Evolutionary conservation across 2,113 vertebrate genomes (phyloP), one percentile per base, ranked within the genome.

Genomic region (Bambusicola thoracicus): DNA sequence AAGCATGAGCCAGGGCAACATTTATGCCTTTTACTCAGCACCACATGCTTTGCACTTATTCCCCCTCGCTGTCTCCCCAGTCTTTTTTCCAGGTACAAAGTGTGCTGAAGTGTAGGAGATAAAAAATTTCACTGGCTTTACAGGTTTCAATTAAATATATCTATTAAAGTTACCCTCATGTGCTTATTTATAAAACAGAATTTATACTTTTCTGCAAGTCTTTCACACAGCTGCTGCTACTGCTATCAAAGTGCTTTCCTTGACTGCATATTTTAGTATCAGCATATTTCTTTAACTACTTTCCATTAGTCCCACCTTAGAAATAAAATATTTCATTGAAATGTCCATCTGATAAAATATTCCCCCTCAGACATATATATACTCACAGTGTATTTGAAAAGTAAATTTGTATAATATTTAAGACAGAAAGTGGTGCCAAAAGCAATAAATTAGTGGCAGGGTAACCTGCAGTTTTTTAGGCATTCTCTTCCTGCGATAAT

Each of bases 291-390:
- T 95, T 96, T 90, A 94, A 84, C 93, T 95, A 92, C 53, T 95
- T 97, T 96, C 81, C 68, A 73, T 93, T 96, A 3, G 11, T 93
- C 73, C 69, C 69, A 78, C 70, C 61, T 97, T 94, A 95, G 91
- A 95, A 97, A 95, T 96, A 96, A 96, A 94, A 81, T 87, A 95
- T 95, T 97, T 96, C 78, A 87, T 76, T 95, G 88, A 90, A 70
- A 94, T 94, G 83, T 85, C 92, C 92, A 94, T 93, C 91, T 80
- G 82, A 97, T 96, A 96, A 98, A 96, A 94, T 96, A 95, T 94
- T 95, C 88, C 44, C 66, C 70, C 81, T 82, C 65, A 97, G 92
- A 91, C 41, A 92, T 92, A 79, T 95, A 96, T 97, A 97, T 97
- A 95, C 70, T 93, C 10, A 18, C 92, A 83, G 58, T 93, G 55